A percentile compares a stretch with the other conserved stretches of the same genome.
Evolutionary conservation across 2,797 vertebrate genomes (phyloP).

Genomic region (Anguilla marmorata): DNA sequence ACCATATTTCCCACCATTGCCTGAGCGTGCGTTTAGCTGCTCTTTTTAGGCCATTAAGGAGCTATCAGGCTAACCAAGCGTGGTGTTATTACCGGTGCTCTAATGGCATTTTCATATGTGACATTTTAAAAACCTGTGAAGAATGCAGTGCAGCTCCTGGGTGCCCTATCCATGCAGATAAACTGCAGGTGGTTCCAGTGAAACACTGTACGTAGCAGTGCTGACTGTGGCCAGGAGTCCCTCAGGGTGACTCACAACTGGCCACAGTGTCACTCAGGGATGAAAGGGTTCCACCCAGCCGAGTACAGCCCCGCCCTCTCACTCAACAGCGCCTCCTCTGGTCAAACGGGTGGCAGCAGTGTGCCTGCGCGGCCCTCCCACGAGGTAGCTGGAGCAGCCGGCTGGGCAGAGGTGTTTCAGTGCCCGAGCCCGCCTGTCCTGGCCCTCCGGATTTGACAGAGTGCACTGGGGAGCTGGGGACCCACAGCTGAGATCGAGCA

Average conservation of each 20-base stretch:
- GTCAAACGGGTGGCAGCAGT: background rate
- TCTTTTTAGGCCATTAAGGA: background rate
- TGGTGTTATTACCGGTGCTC: background rate
- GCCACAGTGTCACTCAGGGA: too few relatives aligned
- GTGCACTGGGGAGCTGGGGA: background rate
- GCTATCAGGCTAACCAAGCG: background rate
- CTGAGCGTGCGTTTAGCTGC: background rate
- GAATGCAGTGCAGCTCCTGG: background rate
- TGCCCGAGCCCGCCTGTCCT: background rate
- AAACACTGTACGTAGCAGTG: background rate
- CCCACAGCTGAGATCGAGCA: background rate
- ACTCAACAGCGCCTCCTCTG: background rate
- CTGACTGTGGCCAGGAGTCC: background rate
- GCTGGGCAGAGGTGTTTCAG: background rate
- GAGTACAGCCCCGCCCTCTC: background rate
- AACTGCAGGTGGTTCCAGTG: background rate
- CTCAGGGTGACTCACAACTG: background rate
- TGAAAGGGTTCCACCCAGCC: too few relatives aligned
- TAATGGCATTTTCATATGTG: conserved; percentile 8
- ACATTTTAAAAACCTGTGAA: background rate
- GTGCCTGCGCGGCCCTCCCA: background rate
- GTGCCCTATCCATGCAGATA: background rate
- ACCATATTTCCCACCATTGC: background rate
- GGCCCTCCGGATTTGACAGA: background rate
- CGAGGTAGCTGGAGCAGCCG: background rate